phyloP scores from a whole-genome alignment of 2,113 vertebrate genomes.

The Odontophorus gujanensis region DNA sequence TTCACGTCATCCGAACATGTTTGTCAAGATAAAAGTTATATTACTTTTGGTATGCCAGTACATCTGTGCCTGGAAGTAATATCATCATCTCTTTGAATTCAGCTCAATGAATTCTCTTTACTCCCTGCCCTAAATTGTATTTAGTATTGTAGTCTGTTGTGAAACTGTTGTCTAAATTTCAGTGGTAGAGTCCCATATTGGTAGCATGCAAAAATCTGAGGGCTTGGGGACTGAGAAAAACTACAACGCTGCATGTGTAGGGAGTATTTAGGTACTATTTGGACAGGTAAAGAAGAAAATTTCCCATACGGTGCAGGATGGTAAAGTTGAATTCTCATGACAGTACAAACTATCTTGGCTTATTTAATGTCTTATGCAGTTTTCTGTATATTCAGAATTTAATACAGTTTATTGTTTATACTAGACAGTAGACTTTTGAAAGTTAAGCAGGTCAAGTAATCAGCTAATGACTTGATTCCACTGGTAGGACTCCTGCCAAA shows the following conservation, averaged over 20 bases:
- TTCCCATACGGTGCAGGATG: background rate
- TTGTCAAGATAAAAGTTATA: conserved; percentile 16
- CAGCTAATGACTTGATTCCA: background rate
- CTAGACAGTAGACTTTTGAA: background rate
- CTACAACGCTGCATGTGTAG: accelerated
- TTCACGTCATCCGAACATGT: background rate
- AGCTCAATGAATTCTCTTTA: conserved; percentile 21
- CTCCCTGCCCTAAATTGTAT: background rate
- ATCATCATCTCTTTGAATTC: conserved; percentile 12
- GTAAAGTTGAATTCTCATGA: background rate
- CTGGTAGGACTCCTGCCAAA: background rate
- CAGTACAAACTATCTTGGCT: background rate
- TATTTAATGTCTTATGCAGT: background rate
- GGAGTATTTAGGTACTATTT: background rate
- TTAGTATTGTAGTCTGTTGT: background rate
- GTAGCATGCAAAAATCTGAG: background rate
- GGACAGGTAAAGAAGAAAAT: background rate
- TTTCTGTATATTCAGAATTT: background rate
- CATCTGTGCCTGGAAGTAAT: background rate
- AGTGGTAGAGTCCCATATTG: background rate
- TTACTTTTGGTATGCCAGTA: background rate
- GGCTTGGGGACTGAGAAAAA: background rate
- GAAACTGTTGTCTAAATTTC: background rate
- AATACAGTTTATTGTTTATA: background rate
- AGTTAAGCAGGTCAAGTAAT: conserved; percentile 6